Base-by-base conservation (phyloP, 2,113 vertebrate genomes). In the Istiophorus platypterus region DNA sequence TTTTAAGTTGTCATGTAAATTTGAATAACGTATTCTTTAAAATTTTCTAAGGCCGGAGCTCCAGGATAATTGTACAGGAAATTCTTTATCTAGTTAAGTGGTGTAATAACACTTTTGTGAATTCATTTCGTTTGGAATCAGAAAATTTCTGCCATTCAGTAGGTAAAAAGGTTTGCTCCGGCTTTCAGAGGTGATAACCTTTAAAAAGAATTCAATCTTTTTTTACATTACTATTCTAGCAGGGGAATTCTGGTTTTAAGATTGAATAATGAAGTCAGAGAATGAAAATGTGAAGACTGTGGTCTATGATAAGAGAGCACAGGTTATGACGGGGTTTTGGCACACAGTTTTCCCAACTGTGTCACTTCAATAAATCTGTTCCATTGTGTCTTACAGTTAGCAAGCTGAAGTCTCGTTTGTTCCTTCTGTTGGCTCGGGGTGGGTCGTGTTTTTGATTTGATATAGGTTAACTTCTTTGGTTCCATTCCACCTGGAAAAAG, bases 381-480 rank as follows among this genome's bases (percentile, higher is more conserved):
- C 5, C 22, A 9, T 45, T 15, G 24, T 22, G 8, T 75, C 93
- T 94, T 89, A 94, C 92, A 93, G 89, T 89, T 93, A 56, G 93
- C 91, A 2, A 93, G 87, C 86, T 93, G 93, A 45, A 93, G 86
- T 61, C 92, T 88, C 0, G 85, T 89, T 82, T 85, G 88, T 47
- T 92, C 92, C 59, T 90, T 92, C 81, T 90, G 91, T 87, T 92
- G 92, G 71, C 86, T 82, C 5, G 68, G 22, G 27, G 88, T 62
- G 58, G 88, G 17, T 74, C 86, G 81, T 3, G 87, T 58, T 88
- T 93, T 93, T 0, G 91, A 79, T 87, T 93, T 93, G 57, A 89
- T 73, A 22, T 92, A 89, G 51, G 85, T 92, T 86, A 90, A 49
- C 88, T 89, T 93, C 89, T 92, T 92, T 90, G 92, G 87, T 88